Evolutionary conservation across 2,113 vertebrate genomes (phyloP).

Genomic region (Entosphenus tridentatus): DNA sequence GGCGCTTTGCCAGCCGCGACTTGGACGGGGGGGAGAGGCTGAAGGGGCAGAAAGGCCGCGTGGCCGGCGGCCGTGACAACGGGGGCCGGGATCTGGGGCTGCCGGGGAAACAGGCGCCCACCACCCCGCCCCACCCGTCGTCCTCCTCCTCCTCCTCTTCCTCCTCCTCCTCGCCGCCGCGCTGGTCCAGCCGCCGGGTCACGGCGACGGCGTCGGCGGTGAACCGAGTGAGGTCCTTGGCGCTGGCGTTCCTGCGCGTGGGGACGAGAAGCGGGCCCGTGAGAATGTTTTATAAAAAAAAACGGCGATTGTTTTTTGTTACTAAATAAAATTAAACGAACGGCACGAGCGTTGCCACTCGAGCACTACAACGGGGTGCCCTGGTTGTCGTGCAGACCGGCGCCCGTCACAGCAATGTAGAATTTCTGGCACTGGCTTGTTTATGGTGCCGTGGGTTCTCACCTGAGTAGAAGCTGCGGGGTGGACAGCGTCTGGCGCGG

Average conservation of each 20-base stretch:
- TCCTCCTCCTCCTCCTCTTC: constrained; percentile 15
- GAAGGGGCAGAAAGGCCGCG: constrained; percentile 53
- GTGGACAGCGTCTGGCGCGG: not conserved
- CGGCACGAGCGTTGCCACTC: too few species aligned
- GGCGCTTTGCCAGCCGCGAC: constrained; percentile 60
- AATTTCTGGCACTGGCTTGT: too few species aligned
- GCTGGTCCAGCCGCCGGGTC: constrained; percentile 67
- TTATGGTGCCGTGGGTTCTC: not conserved
- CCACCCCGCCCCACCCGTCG: too few species aligned
- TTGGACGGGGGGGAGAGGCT: constrained; percentile 68
- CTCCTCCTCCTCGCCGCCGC: constrained; percentile 50
- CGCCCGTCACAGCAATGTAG: too few species aligned
- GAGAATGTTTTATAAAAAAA: too few species aligned
- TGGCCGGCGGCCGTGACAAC: constrained; percentile 16
- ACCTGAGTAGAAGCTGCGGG: constrained; percentile 6
- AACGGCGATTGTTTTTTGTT: too few species aligned
- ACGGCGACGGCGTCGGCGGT: constrained; percentile 76
- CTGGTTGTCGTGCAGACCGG: too few species aligned
- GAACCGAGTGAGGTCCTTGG: constrained; percentile 84
- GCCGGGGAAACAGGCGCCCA: too few species aligned
- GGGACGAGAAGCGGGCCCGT: too few species aligned
- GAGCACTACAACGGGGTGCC: too few species aligned
- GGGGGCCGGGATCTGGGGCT: too few species aligned
- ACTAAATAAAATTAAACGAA: too few species aligned
- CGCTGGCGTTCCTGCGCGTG: constrained; percentile 52